Evolutionary conservation across 2,113 vertebrate species (phyloP).

Genomic region (Setophaga kirtlandii): DNA sequence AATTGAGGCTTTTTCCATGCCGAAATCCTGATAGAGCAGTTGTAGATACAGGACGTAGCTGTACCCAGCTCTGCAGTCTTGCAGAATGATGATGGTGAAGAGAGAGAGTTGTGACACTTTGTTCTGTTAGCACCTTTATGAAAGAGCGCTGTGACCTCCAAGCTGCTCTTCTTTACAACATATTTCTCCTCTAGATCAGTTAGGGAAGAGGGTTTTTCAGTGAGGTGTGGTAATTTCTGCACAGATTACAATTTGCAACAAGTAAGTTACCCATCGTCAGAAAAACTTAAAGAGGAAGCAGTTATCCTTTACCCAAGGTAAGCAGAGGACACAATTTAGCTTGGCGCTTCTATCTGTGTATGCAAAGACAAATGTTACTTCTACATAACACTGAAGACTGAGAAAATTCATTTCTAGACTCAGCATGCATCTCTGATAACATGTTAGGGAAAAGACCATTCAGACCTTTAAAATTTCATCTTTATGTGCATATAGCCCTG

Average conservation of each 20-base stretch:
- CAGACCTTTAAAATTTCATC: not conserved
- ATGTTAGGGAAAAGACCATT: not conserved
- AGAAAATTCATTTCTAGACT: not conserved
- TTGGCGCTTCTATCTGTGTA: not conserved
- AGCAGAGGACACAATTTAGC: not conserved
- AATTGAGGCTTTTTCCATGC: not conserved
- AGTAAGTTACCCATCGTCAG: fast-evolving
- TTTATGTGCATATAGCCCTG: not conserved
- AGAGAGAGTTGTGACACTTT: not conserved
- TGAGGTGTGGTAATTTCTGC: not conserved
- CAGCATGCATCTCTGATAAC: not conserved
- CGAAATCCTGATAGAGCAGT: not conserved
- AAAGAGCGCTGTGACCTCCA: not conserved
- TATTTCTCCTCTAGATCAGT: not conserved
- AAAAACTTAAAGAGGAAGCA: not conserved
- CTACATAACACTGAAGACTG: not conserved
- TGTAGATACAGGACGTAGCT: not conserved
- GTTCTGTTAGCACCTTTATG: not conserved
- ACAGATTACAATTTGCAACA: not conserved
- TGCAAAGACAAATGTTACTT: not conserved
- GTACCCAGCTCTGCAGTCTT: not conserved
- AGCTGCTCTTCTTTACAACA: not conserved
- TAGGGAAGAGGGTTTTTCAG: not conserved
- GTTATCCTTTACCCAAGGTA: not conserved
- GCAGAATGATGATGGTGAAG: not conserved